Conservation (phyloP, 2,797 vertebrate genomes). For the Alcedo atthis region DNA sequence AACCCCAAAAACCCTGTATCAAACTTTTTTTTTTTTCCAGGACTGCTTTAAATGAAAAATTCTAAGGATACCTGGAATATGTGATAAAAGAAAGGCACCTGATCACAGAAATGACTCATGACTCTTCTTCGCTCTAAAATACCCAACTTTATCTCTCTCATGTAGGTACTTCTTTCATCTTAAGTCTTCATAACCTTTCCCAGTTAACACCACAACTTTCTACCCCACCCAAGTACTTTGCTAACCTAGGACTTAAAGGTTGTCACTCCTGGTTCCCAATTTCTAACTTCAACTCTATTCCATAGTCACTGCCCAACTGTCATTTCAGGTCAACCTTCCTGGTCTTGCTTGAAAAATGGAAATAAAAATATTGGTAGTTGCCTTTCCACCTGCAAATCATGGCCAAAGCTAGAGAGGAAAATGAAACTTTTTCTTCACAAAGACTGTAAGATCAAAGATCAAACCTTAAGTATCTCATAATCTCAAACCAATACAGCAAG, state of each 20-base stretch:
- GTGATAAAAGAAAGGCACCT: neutral
- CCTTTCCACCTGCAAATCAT: neutral
- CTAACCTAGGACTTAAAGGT: neutral
- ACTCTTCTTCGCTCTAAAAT: neutral
- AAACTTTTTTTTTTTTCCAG: neutral
- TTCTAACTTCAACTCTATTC: neutral
- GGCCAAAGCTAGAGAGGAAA: neutral
- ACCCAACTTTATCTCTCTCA: neutral
- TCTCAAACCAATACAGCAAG: neutral
- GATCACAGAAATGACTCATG: neutral
- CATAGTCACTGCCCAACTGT: neutral
- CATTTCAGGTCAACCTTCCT: neutral
- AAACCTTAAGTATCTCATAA: neutral
- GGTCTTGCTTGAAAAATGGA: neutral
- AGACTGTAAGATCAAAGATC: neutral
- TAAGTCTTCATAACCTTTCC: neutral
- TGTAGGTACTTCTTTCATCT: fast-evolving
- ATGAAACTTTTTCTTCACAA: neutral
- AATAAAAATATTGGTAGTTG: neutral
- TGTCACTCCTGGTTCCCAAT: neutral
- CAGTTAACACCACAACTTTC: neutral
- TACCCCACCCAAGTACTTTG: neutral
- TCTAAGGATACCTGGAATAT: neutral
- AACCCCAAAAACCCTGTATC: neutral
- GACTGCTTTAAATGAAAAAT: neutral